Evolutionary conservation across 2,113 vertebrate species (phyloP).

Genomic region (Gnathonemus longibarbis): DNA sequence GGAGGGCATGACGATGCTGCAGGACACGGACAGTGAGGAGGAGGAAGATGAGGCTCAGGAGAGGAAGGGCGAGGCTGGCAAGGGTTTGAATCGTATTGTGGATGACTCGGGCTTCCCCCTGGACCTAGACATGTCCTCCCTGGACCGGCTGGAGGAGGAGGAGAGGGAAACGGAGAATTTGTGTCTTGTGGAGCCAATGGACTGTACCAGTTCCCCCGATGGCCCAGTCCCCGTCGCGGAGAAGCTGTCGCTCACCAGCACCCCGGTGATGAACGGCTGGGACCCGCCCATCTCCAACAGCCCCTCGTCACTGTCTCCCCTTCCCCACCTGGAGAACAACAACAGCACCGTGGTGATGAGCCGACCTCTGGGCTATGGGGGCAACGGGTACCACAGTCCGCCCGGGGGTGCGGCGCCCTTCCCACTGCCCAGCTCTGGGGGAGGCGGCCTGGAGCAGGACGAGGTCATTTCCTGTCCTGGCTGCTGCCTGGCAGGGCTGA

Average conservation of each 20-base stretch:
- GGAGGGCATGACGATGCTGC: conserved; percentile 23
- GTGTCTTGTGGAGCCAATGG: conserved; percentile 58
- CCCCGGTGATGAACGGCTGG: conserved; percentile 58
- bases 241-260: conserved; percentile 36
- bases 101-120: conserved; percentile 40
- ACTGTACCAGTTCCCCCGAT: conserved; percentile 64
- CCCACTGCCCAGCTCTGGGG: conserved; percentile 37
- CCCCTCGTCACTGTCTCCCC: conserved; percentile 52
- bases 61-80: background rate
- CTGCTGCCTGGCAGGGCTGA: conserved; percentile 77
- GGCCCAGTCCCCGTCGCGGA: conserved; percentile 6
- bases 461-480: conserved; percentile 77
- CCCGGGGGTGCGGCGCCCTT: conserved; percentile 35
- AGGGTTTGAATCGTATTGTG: background rate
- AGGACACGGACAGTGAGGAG: conserved; percentile 17
- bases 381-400: conserved; percentile 37
- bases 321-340: conserved; percentile 62
- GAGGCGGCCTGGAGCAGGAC: conserved; percentile 64
- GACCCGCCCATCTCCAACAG: conserved; percentile 46
- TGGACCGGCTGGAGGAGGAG: conserved; percentile 50
- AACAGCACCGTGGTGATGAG: conserved; percentile 63
- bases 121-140: conserved; percentile 55
- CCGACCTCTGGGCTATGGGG: conserved; percentile 63
- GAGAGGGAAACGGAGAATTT: conserved; percentile 26
- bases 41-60: background rate